A percentile compares a stretch with the other conserved stretches of the same genome.
phyloP scores from a whole-genome alignment of 2,113 vertebrate species.

The Sturnus vulgaris region DNA sequence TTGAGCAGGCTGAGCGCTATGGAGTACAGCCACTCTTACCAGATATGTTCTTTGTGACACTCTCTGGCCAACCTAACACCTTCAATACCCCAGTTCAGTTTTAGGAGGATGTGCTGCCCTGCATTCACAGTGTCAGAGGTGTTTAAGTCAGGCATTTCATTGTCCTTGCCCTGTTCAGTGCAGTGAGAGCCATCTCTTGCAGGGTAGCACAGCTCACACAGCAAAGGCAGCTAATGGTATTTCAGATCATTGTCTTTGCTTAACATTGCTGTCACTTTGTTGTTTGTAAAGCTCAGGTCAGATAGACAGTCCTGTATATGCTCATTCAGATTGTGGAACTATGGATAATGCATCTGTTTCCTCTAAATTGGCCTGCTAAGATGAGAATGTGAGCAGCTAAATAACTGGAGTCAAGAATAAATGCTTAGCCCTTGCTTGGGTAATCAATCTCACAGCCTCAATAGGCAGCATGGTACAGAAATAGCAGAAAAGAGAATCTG shows the following conservation, averaged over 20 bases:
- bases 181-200: not conserved
- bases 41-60: not conserved
- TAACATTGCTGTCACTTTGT: not conserved
- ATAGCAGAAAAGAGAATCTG: slow-evolving; percentile 11
- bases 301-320: not conserved
- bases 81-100: not conserved
- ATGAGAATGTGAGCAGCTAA: slow-evolving; percentile 19
- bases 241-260: not conserved
- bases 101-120: not conserved
- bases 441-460: slow-evolving; percentile 37
- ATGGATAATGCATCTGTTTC: slow-evolving; percentile 4
- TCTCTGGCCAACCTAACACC: not conserved
- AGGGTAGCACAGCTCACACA: not conserved
- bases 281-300: not conserved
- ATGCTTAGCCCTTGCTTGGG: slow-evolving; percentile 7
- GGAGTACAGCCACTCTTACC: accelerated
- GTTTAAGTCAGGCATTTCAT: not conserved
- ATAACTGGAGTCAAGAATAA: slow-evolving; percentile 22
- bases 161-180: not conserved
- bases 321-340: not conserved
- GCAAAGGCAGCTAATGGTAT: not conserved
- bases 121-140: not conserved
- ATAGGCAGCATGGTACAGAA: not conserved
- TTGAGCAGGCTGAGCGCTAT: not conserved
- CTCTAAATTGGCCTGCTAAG: not conserved